Conservation (phyloP, 2,113 vertebrate species). For the Ceyx melanurus region DNA sequence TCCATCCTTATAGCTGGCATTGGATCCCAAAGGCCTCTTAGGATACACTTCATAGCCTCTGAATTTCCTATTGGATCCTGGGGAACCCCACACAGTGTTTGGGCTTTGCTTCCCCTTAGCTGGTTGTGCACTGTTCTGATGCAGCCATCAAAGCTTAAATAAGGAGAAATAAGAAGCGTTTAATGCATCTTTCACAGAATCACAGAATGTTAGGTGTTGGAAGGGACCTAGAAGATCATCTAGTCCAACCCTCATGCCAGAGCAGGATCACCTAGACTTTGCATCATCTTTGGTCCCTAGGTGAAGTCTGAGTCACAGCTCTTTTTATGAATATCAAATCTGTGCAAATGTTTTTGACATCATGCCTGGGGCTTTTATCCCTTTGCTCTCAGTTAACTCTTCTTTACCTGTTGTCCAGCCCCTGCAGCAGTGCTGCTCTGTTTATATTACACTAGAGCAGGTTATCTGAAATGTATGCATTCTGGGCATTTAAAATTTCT, state of each 20-base stretch:
- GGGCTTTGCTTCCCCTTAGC: neutral
- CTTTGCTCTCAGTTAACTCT: neutral
- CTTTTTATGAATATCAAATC: neutral
- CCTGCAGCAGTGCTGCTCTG: neutral
- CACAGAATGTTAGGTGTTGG: no score
- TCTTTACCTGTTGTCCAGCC: neutral
- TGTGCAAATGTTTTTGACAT: neutral
- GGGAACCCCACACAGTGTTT: neutral
- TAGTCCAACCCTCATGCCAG: no score
- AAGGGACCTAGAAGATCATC: no score
- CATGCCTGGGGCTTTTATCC: neutral
- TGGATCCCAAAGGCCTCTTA: neutral
- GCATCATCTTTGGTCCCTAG: neutral
- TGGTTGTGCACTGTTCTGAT: neutral
- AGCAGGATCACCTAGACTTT: neutral
- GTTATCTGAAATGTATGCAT: neutral
- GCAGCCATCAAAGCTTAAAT: neutral
- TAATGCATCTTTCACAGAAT: neutral
- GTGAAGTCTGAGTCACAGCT: neutral
- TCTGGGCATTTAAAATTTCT: neutral
- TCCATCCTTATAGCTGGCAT: neutral
- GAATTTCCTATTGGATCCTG: accelerated
- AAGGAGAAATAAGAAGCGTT: neutral
- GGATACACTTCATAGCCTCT: accelerated
- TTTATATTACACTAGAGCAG: neutral